Base-by-base conservation (phyloP, 2,113 vertebrate genomes). In the Rattus rattus region DNA sequence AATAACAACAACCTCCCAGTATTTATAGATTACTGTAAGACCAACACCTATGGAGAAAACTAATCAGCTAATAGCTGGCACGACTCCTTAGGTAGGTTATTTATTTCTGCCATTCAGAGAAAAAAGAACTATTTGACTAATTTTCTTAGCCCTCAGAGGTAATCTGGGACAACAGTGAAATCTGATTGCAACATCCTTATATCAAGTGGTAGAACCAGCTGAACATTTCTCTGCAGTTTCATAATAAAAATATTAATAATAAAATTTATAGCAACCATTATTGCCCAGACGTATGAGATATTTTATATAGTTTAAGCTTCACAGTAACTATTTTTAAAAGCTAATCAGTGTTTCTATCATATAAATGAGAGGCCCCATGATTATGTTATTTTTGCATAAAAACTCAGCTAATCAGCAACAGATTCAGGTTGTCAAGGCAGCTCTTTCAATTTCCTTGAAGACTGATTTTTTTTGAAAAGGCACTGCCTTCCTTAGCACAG, bases 1-100 rank as follows among this genome's bases (percentile, higher is more conserved):
- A 91, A 85, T 93, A 81, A 79, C 22, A 3, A 83, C 33, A 4
- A 61, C 63, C 12, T 80, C 16, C 10, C 26, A 84, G 28, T 92
- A 96, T 87, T 94, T 97, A 94, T 72, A 95, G 59, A 95, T 96
- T 85, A 90, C 33, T 80, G 33, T 96, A 96, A 92, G 14, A n/a
- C 79, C 56, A 92, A 88, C 43, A 79, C 88, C 39, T 90, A 67
- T 92, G 90, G 56, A 73, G 76, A 94, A 97, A 95, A 80, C 36
- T 89, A 92, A 96, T 91, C 91, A 95, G 65, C 81, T 96, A 95
- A 97, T 56, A 92, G 59, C 54, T 39, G 90, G 95, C 88, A 67
- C 11, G 81, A 63, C 26, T 88, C 72, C 30, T 2, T 85, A 92
- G 4, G 16, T 69, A 87, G 76, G 92, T 86, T 24, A 90, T 77